These are phyloP conservation scores for Argyra leucocephala DNA, from an alignment of 2,888 invertebrate species.

Conservation along the genomic window DNA sequence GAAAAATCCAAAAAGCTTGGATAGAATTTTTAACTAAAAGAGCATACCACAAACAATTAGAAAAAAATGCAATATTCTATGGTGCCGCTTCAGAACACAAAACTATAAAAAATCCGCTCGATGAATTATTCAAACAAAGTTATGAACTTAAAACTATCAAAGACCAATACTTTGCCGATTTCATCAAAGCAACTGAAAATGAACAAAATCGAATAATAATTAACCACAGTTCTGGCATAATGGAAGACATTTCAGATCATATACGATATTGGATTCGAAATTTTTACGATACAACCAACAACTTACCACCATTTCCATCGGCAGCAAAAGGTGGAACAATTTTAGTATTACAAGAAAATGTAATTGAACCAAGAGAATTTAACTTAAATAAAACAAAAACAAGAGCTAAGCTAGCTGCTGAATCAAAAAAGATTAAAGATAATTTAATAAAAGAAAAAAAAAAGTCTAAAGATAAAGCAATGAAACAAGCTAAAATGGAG, in stretches of 20 bases:
- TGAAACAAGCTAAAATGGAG: constrained; percentile 27
- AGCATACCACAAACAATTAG: neutral
- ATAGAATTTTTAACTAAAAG: neutral
- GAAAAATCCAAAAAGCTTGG: neutral
- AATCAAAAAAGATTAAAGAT: constrained; percentile 29
- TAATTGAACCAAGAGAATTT: constrained; percentile 41
- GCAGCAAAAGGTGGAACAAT: constrained; percentile 46
- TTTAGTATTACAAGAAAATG: constrained; percentile 43
- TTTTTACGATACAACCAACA: constrained; percentile 38
- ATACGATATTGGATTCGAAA: constrained; percentile 62
- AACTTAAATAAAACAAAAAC: constrained; percentile 21
- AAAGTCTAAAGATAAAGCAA: constrained; percentile 26
- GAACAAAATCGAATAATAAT: constrained; percentile 46
- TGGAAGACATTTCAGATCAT: constrained; percentile 65
- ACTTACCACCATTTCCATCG: constrained; percentile 47
- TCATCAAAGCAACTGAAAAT: constrained; percentile 39
- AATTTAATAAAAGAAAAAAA: constrained; percentile 34
- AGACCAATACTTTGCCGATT: constrained; percentile 19
- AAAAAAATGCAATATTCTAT: neutral
- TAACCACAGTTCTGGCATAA: constrained; percentile 48
- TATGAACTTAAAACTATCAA: neutral
- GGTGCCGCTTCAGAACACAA: neutral
- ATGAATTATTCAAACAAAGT: neutral
- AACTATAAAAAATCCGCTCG: neutral
- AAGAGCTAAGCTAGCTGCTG: neutral